Percentiles rank a stretch among this genome's conserved stretches.
These are phyloP conservation scores for Pyrocephalus nanus DNA, from an alignment of 2,797 vertebrate genomes.

Conservation along the genomic window DNA sequence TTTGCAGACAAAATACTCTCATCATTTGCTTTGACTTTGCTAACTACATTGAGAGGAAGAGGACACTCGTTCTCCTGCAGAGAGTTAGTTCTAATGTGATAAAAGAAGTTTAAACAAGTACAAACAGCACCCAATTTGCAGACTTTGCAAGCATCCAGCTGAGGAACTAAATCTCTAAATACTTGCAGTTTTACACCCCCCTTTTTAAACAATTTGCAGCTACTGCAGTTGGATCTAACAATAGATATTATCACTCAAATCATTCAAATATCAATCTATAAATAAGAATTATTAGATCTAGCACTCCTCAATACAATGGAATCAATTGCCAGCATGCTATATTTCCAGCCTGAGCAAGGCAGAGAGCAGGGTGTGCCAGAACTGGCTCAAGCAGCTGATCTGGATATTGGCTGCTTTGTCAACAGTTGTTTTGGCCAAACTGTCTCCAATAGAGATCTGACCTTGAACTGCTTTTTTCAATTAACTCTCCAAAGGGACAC, in stretches of 20 bases:
- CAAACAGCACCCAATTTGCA: constrained; percentile 5
- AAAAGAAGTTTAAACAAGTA: not conserved
- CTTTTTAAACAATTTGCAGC: constrained; percentile 5
- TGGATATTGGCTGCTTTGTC: not conserved
- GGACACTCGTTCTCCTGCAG: not conserved
- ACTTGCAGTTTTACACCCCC: not conserved
- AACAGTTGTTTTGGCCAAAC: not conserved
- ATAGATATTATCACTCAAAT: not conserved
- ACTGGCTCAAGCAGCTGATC: not conserved
- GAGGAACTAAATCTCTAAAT: not conserved
- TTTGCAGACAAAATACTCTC: not conserved
- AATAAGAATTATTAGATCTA: not conserved
- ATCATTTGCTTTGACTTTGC: not conserved
- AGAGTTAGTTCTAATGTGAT: not conserved
- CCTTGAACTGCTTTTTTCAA: constrained; percentile 23
- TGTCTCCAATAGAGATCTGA: not conserved
- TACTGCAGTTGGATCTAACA: not conserved
- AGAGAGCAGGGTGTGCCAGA: not conserved
- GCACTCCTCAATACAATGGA: not conserved
- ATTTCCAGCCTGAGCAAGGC: not conserved
- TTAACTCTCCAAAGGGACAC: constrained; percentile 27
- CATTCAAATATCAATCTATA: not conserved
- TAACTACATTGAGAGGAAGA: not conserved
- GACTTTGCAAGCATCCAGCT: not conserved
- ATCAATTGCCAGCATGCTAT: rapidly evolving